Conservation (phyloP, 2,797 vertebrate genomes). For the Sitta carolinensis region DNA sequence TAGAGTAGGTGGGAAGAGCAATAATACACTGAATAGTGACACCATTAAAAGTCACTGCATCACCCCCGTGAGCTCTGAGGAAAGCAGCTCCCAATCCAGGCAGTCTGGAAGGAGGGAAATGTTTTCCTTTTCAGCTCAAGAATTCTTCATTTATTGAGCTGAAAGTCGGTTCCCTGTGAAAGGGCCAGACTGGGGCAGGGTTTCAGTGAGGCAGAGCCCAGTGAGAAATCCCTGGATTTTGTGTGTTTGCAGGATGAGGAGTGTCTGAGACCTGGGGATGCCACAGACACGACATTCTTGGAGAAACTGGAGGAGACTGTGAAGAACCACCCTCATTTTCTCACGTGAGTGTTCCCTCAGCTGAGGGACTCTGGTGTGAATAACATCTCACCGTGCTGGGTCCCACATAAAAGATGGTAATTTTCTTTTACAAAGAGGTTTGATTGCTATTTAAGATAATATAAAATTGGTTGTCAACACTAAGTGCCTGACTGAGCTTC, state of each 20-base stretch:
- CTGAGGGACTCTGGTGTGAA: neutral
- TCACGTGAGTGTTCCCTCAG: conserved; percentile 85
- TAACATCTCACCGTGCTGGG: rapidly evolving
- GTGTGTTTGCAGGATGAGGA: conserved; percentile 88
- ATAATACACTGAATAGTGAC: neutral
- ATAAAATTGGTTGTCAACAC: neutral
- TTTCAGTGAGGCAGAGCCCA: neutral
- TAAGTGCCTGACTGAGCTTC: neutral
- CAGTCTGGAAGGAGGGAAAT: neutral
- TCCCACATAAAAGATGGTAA: rapidly evolving
- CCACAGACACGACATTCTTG: conserved; percentile 93
- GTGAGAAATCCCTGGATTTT: neutral
- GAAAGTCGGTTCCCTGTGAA: neutral
- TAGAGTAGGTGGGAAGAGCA: neutral
- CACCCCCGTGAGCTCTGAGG: neutral
- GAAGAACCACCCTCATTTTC: conserved; percentile 92
- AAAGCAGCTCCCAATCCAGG: neutral
- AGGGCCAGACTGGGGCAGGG: neutral
- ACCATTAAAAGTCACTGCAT: neutral
- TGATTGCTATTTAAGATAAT: neutral
- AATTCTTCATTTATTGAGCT: neutral
- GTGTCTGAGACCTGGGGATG: conserved; percentile 94
- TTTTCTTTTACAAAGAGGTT: neutral
- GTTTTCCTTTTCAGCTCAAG: neutral
- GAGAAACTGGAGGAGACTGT: conserved; percentile 94